phyloP scores from a whole-genome alignment of 2,888 invertebrate species.

The Panzeria rudis region DNA sequence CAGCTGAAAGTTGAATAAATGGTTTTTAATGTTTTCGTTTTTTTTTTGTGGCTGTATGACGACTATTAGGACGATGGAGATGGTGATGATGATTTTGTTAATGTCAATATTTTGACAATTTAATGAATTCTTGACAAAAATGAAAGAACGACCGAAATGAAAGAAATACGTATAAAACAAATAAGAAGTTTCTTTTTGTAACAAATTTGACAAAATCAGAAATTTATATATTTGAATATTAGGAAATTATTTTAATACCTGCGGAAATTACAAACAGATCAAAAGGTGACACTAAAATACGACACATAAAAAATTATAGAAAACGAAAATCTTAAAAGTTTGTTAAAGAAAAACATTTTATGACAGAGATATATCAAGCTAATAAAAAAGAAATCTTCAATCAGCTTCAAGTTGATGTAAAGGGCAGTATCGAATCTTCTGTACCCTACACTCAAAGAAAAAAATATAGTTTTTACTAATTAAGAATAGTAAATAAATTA shows the following conservation, averaged over 20 bases:
- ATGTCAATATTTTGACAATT: slow-evolving; percentile 75
- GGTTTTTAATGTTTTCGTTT: slow-evolving; percentile 55
- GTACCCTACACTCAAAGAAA: background rate
- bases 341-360: background rate
- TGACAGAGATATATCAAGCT: background rate
- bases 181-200: slow-evolving; percentile 28
- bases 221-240: slow-evolving; percentile 29
- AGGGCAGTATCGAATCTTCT: background rate
- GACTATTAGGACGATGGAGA: background rate
- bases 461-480: no score
- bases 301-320: background rate
- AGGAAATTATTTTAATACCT: slow-evolving; percentile 10
- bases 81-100: slow-evolving; percentile 53
- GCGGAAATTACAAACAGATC: slow-evolving; percentile 23
- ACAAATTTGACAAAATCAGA: background rate
- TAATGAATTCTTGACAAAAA: slow-evolving; percentile 71
- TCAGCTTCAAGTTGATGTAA: background rate
- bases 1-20: slow-evolving; percentile 51
- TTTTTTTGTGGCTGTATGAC: background rate
- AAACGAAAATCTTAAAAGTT: background rate
- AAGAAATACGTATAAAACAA: slow-evolving; percentile 15
- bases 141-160: background rate
- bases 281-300: slow-evolving; percentile 29
- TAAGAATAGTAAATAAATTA: background rate
- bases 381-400: background rate